phyloP scores from a whole-genome alignment of 1,140 invertebrate species.

The Hermetia illucens region DNA sequence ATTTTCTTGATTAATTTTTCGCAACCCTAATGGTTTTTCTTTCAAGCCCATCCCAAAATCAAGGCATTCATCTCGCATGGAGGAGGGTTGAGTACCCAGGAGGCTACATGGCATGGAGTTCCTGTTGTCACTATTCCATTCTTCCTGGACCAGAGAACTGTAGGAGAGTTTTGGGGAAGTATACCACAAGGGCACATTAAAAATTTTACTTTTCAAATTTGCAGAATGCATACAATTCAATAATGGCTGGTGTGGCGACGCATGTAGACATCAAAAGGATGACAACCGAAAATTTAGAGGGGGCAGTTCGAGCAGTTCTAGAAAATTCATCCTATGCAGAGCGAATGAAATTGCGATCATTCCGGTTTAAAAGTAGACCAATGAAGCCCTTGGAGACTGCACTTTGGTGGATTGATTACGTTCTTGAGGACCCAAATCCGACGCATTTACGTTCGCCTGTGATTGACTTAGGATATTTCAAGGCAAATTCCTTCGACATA shows the following conservation, averaged over 20 bases:
- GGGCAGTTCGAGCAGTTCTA: slow-evolving; percentile 17
- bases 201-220: background rate
- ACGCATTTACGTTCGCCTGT: slow-evolving; percentile 30
- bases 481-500: too few relatives aligned
- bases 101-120: slow-evolving; percentile 37
- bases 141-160: slow-evolving; percentile 30
- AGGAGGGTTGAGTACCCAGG: slow-evolving; percentile 38
- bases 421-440: slow-evolving; percentile 26
- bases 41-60: slow-evolving; percentile 33
- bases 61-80: slow-evolving; percentile 42
- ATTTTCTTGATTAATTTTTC: background rate
- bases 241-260: background rate
- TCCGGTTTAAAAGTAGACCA: slow-evolving; percentile 37
- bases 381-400: slow-evolving; percentile 36
- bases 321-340: slow-evolving; percentile 15
- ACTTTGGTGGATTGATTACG: slow-evolving; percentile 47
- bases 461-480: too few relatives aligned
- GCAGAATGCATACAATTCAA: too few relatives aligned
- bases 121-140: slow-evolving; percentile 38
- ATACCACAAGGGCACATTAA: too few relatives aligned
- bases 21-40: background rate
- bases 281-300: slow-evolving; percentile 11
- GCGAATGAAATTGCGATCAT: slow-evolving; percentile 30
- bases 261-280: slow-evolving; percentile 5
- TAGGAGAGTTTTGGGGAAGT: background rate